Conservation (phyloP, 35 echinoderm and acorn worm genomes). For the Ophioderma brevispina region DNA sequence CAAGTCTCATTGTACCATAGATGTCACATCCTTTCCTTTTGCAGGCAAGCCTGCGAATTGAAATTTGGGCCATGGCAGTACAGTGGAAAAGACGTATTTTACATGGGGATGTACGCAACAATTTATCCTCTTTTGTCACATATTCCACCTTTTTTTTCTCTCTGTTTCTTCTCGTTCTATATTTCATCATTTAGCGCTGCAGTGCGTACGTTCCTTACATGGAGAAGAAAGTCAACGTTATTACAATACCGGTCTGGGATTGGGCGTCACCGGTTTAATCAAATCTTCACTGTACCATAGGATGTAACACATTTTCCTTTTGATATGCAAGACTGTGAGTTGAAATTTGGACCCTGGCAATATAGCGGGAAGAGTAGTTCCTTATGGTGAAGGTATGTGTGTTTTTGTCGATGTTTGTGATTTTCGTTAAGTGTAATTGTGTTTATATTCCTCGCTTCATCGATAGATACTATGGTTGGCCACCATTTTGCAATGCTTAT, state of each 20-base stretch:
- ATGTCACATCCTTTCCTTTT: conserved; percentile 70
- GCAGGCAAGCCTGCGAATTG: conserved; percentile 59
- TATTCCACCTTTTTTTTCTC: not conserved
- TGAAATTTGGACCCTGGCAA: conserved; percentile 90
- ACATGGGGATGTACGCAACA: not conserved
- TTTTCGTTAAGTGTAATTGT: too few species aligned
- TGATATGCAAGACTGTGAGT: conserved; percentile 62
- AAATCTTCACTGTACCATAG: conserved; percentile 64
- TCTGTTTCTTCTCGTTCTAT: not conserved
- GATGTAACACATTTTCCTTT: conserved; percentile 76
- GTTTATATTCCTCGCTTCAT: too few species aligned
- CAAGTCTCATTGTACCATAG: conserved; percentile 62
- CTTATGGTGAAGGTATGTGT: conserved; percentile 54
- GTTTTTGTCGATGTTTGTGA: too few species aligned
- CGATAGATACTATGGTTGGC: too few species aligned
- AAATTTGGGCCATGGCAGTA: conserved; percentile 89
- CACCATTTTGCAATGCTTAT: too few species aligned
- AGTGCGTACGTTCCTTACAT: conserved; percentile 46
- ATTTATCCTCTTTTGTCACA: not conserved
- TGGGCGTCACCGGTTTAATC: conserved; percentile 78
- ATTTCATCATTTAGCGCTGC: not conserved
- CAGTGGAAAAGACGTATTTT: not conserved
- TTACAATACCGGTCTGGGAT: conserved; percentile 53
- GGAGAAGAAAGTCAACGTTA: conserved; percentile 46
- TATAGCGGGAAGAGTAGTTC: conserved; percentile 41